Evolutionary conservation across 2,888 invertebrate species (phyloP), one percentile per base, ranked within the genome.

Genomic region (Drosophila falleni): DNA sequence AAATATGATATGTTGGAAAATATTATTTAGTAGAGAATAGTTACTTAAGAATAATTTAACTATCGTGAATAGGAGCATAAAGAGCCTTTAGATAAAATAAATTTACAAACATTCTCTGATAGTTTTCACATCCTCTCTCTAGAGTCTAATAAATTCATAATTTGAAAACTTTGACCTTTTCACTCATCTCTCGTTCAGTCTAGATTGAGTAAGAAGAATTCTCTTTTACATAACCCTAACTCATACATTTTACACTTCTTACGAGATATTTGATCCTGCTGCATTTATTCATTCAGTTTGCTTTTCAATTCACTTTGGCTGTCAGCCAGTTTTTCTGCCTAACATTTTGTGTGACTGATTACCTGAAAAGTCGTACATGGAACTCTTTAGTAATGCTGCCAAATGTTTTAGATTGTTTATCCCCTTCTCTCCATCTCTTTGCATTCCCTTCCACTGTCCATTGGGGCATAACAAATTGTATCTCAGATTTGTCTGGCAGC

Each of bases 381-480:
- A 39, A 29, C 35, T 66, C 41, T 60, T 66, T 55, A 41, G 55
- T 23, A 26, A 41, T 26, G 39, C 47, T 29, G 56, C 39, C 55
- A 55, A 41, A 23, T 26, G 50, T 8, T 35, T 50, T n/a, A 35
- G 39, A 46, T 35, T 47, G 13, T 55, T 16, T 35, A 26, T 35
- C 16, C 37, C 19, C 47, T 29, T 16, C 35, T 37, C 16, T 42
- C 49, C 42, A 47, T 41, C 56, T 37, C 60, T 60, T 60, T 6
- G 10, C 8, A 26, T 33, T n/a, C 46, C 49, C 42, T 58, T 44
- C 5, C 31, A n/a, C 13, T 44, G 49, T 33, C 42, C 31, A 11
- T 11, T 39, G 19, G 16, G 50, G 42, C 23, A 26, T 68, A 62
- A 80, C 82, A 78, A 82, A 80, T 80, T 71, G 80, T 65, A 59